A percentile compares a stretch with the other conserved stretches of the same genome.
phyloP scores from a whole-genome alignment of 2,113 vertebrate genomes.

The Psittacus erithacus region DNA sequence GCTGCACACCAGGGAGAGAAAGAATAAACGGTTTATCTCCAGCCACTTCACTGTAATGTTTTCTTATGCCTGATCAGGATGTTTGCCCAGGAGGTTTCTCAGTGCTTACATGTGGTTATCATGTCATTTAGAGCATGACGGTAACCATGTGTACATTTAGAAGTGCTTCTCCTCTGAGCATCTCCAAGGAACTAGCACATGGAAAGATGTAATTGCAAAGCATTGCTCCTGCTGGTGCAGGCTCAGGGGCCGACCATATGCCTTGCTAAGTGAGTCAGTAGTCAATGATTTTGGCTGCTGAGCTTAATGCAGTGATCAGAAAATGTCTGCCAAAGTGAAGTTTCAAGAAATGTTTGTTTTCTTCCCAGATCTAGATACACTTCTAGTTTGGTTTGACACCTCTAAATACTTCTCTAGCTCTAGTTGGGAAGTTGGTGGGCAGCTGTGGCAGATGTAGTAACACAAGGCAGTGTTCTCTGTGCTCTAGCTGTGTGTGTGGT shows the following conservation, averaged over 20 bases:
- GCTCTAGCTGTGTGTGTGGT: background rate
- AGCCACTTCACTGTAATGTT: background rate
- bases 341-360: slow-evolving; percentile 10
- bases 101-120: background rate
- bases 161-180: background rate
- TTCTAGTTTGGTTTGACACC: background rate
- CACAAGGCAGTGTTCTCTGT: background rate
- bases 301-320: background rate
- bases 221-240: background rate
- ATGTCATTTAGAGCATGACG: background rate
- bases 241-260: background rate
- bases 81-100: background rate
- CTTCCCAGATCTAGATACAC: background rate
- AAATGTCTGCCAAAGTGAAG: slow-evolving; percentile 2
- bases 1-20: background rate
- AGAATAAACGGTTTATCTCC: background rate
- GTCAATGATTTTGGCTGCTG: background rate
- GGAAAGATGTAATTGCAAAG: slow-evolving; percentile 1
- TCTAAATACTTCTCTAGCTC: background rate
- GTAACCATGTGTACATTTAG: background rate
- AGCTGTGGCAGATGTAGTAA: background rate
- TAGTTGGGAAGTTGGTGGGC: background rate
- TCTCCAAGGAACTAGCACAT: background rate
- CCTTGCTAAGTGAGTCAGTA: slow-evolving; percentile 24
- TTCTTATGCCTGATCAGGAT: background rate